phyloP scores from a whole-genome alignment of 1,140 invertebrate genomes.

The Aphelenchoides besseyi region DNA sequence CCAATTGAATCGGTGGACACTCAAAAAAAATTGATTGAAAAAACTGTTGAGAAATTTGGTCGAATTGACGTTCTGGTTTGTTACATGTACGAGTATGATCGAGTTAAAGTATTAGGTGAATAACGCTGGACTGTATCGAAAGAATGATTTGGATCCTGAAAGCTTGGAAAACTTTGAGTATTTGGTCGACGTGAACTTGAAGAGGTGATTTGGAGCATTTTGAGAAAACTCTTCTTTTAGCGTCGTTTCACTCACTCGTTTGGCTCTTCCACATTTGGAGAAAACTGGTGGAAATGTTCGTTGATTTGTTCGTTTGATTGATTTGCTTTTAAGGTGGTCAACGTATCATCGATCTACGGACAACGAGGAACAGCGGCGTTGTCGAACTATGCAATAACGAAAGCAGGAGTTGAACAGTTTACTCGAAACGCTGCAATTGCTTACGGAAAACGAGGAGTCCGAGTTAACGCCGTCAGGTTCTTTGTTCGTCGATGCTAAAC shows the following conservation, averaged over 20 bases:
- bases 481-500: background rate
- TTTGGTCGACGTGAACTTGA: background rate
- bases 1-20: background rate
- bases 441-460: background rate
- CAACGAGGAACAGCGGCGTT: constrained; percentile 9
- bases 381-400: background rate
- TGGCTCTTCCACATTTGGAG: constrained; percentile 4
- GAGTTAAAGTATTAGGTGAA: background rate
- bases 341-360: background rate
- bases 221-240: background rate
- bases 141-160: constrained; percentile 4
- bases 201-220: background rate
- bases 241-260: background rate
- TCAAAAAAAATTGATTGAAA: constrained; percentile 7
- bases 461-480: constrained; percentile 4
- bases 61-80: background rate
- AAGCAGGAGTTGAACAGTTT: background rate
- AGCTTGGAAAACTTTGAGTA: background rate
- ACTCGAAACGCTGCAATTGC: background rate
- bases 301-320: too few species aligned
- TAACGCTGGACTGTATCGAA: background rate
- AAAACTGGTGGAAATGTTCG: background rate
- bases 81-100: background rate
- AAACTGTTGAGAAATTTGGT: constrained; percentile 12
- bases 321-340: too few species aligned